Evolutionary conservation across 2,113 vertebrate genomes (phyloP).

Genomic region (Saguinus imperator): DNA sequence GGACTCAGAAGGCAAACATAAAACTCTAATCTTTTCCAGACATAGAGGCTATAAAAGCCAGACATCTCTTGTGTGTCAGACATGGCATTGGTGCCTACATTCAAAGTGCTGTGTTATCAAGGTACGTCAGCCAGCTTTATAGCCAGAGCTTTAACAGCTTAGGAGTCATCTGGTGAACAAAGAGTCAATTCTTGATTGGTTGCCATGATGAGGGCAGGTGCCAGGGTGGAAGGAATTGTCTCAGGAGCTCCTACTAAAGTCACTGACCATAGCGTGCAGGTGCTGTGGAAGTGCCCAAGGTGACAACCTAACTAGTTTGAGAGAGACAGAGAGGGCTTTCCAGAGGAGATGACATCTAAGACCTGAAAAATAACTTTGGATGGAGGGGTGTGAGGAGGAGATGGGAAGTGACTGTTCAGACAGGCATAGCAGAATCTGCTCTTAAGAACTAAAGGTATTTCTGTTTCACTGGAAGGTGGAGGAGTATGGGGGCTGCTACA

Average conservation of each 20-base stretch:
- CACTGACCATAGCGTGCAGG: rapidly evolving
- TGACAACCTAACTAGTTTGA: background rate
- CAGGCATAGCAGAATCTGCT: background rate
- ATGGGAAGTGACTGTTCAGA: background rate
- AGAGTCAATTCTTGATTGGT: background rate
- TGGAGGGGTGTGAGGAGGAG: background rate
- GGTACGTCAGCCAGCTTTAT: background rate
- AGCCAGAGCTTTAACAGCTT: background rate
- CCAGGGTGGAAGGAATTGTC: background rate
- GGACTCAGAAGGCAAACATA: background rate
- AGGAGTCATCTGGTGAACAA: background rate
- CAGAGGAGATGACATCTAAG: no score
- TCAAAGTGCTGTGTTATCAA: background rate
- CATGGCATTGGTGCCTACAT: background rate
- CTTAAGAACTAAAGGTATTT: background rate
- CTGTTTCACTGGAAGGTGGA: background rate
- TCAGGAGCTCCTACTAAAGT: background rate
- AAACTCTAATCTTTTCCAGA: background rate
- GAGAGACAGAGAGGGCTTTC: background rate
- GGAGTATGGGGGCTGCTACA: background rate
- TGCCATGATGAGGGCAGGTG: background rate
- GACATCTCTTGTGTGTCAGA: background rate
- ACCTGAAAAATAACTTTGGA: background rate
- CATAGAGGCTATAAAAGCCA: background rate
- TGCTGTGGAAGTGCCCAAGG: rapidly evolving